These are phyloP conservation scores for Delia radicum DNA, from an alignment of 1,140 invertebrate species.

Conservation along the genomic window DNA sequence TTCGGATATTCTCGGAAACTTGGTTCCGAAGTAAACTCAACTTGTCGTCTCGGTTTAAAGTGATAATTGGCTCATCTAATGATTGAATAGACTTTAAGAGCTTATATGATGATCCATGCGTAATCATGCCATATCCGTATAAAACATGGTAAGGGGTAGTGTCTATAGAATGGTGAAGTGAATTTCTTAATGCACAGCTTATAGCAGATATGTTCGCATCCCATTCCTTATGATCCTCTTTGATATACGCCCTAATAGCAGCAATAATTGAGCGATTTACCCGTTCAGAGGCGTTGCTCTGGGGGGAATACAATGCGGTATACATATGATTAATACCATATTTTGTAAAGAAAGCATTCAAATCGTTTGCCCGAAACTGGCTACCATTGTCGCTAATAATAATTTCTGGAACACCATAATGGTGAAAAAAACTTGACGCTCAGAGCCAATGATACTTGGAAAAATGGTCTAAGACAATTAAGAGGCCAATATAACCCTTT, in stretches of 20 bases:
- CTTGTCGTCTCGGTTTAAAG: not conserved
- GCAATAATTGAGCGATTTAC: not conserved
- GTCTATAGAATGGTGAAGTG: not conserved
- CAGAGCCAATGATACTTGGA: not conserved
- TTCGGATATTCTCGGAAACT: too few species aligned
- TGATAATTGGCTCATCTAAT: too few species aligned
- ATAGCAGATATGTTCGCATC: not conserved
- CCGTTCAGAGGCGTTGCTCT: too few species aligned
- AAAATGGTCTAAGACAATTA: constrained; percentile 6
- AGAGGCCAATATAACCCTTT: not conserved
- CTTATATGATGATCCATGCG: too few species aligned
- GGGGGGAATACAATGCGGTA: too few species aligned
- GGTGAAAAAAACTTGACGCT: not conserved
- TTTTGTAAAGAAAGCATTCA: too few species aligned
- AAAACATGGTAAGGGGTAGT: not conserved
- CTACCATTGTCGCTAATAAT: constrained; percentile 3
- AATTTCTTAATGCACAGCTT: not conserved
- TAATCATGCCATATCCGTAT: too few species aligned
- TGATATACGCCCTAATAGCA: constrained; percentile 13
- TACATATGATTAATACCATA: too few species aligned
- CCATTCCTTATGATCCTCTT: not conserved
- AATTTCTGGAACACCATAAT: constrained; percentile 12
- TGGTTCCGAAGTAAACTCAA: too few species aligned
- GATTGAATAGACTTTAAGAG: too few species aligned
- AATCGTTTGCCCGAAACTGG: too few species aligned